A percentile compares a stretch with the other conserved stretches of the same genome.
These are phyloP conservation scores for Caradrina kadenii DNA, from an alignment of 2,888 invertebrate genomes.

Conservation along the genomic window DNA sequence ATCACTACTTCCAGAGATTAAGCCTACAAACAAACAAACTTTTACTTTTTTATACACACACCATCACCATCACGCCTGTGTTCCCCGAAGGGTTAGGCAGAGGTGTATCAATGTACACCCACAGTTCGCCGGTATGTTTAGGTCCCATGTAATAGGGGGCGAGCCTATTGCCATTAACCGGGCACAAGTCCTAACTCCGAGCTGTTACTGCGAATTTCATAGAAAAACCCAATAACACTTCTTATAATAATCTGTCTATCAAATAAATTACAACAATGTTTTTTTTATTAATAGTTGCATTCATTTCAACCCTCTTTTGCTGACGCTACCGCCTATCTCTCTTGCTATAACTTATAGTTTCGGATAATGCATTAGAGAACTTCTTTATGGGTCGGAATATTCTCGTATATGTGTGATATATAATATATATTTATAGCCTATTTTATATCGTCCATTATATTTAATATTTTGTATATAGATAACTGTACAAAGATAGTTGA, in stretches of 20 bases:
- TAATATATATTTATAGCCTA: slow-evolving; percentile 72
- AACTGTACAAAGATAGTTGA: slow-evolving; percentile 1
- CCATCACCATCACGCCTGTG: too few species aligned
- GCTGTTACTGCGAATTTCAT: too few species aligned
- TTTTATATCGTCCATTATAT: slow-evolving; percentile 52
- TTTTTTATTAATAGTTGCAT: slow-evolving; percentile 31
- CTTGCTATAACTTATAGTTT: slow-evolving; percentile 89
- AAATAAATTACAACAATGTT: neutral
- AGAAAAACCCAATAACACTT: too few species aligned
- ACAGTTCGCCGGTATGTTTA: too few species aligned
- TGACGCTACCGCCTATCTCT: slow-evolving; percentile 81
- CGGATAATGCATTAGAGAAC: slow-evolving; percentile 90
- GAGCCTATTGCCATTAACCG: too few species aligned
- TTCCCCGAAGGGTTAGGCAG: too few species aligned
- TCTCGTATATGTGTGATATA: slow-evolving; percentile 76
- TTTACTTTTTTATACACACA: too few species aligned
- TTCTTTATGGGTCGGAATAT: slow-evolving; percentile 88
- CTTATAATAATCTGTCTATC: neutral
- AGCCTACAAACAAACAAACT: too few species aligned
- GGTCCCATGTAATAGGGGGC: too few species aligned
- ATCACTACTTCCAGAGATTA: too few species aligned
- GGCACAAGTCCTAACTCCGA: too few species aligned
- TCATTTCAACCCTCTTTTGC: slow-evolving; percentile 64
- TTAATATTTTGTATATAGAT: slow-evolving; percentile 48
- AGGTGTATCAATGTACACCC: too few species aligned